Conservation (phyloP, 35 echinoderm and acorn worm genomes). For the Diadema setosum region DNA sequence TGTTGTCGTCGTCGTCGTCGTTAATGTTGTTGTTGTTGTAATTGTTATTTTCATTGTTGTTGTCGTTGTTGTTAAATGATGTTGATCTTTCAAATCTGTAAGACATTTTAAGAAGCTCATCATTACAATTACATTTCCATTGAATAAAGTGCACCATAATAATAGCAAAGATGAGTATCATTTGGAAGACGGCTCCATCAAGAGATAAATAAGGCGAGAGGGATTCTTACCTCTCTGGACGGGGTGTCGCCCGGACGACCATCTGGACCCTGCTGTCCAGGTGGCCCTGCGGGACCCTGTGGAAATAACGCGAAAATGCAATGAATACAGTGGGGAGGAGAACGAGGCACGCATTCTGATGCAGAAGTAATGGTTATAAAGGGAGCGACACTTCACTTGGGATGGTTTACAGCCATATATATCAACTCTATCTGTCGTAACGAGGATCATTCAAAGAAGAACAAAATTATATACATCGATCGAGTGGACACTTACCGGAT, state of each 20-base stretch:
- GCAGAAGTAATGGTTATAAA: not conserved
- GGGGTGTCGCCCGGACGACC: not conserved
- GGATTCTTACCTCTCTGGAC: not conserved
- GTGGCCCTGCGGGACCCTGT: not conserved
- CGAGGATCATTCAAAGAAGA: not conserved
- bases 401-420: not conserved
- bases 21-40: no score
- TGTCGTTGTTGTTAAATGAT: no score
- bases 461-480: not conserved
- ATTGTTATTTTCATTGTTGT: no score
- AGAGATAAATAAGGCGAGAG: no score
- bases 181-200: no score
- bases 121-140: no score
- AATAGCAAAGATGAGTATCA: no score
- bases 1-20: no score
- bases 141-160: no score
- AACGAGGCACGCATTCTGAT: not conserved
- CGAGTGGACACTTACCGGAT: not conserved
- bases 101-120: no score
- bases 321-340: no score
- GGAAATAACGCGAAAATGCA: not conserved
- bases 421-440: not conserved
- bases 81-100: no score
- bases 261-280: not conserved
- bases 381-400: not conserved